Evolutionary conservation across 1,140 invertebrate species (phyloP).

Genomic region (Gryon sp.): DNA sequence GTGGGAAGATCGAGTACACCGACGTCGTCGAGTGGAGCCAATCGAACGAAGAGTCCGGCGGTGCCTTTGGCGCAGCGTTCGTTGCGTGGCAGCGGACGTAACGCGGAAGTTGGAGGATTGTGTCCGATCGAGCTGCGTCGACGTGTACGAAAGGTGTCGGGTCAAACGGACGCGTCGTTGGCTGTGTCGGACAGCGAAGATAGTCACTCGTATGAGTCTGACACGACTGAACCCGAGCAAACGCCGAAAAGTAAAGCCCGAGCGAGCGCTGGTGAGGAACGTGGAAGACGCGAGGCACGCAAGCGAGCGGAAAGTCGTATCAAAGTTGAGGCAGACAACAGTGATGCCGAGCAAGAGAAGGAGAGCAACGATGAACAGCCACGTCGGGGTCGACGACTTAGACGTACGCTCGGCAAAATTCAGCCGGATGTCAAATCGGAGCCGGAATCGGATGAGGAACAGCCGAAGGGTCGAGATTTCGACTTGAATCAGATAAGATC

Average conservation of each 20-base stretch:
- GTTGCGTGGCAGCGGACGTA: conserved; percentile 69
- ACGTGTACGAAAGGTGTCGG: conserved; percentile 75
- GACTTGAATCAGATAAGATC: conserved; percentile 91
- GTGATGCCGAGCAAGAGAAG: conserved; percentile 75
- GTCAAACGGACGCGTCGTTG: conserved; percentile 72
- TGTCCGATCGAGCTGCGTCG: conserved; percentile 69
- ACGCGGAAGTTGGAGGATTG: conserved; percentile 60
- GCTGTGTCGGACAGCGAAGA: conserved; percentile 78
- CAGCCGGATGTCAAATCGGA: conserved; percentile 72
- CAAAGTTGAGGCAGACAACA: conserved; percentile 74
- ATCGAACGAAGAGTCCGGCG: conserved; percentile 84
- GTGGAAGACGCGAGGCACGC: conserved; percentile 71
- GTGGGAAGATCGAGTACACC: conserved; percentile 82
- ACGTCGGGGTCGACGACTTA: conserved; percentile 69
- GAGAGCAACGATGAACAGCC: conserved; percentile 71
- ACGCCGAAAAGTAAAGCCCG: conserved; percentile 61
- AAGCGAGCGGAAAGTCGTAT: conserved; percentile 75
- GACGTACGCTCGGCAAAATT: conserved; percentile 68
- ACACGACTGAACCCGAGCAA: conserved; percentile 70
- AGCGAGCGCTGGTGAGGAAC: conserved; percentile 71
- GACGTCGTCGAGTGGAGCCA: conserved; percentile 82
- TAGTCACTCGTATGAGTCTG: conserved; percentile 76
- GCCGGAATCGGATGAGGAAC: conserved; percentile 75
- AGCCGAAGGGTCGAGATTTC: conserved; percentile 85
- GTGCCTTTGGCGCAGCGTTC: conserved; percentile 77